Evolutionary conservation across 2,888 invertebrate genomes (phyloP).

Genomic region (Nymphalis urticae): DNA sequence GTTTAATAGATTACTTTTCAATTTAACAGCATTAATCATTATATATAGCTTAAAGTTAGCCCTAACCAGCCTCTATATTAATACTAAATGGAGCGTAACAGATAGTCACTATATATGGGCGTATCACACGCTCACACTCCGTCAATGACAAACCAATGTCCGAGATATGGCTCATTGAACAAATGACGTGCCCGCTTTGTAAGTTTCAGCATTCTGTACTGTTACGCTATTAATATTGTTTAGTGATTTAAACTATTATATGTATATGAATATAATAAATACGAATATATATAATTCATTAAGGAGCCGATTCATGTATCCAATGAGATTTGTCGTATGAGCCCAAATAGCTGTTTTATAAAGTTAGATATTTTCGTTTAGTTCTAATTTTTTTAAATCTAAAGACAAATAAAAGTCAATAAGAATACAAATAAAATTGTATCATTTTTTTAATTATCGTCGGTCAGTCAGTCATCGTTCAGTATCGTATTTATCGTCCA

Average conservation of each 20-base stretch:
- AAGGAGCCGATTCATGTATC: too few relatives aligned
- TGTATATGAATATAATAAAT: too few relatives aligned
- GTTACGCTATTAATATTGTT: slow-evolving; percentile 3
- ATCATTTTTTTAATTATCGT: too few relatives aligned
- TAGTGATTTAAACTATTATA: not conserved
- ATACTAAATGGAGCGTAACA: slow-evolving; percentile 34
- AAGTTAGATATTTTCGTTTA: too few relatives aligned
- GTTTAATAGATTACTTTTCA: not conserved
- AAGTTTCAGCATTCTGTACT: slow-evolving; percentile 7
- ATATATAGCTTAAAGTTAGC: not conserved
- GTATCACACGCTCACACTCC: slow-evolving; percentile 33
- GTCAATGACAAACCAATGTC: slow-evolving; percentile 40
- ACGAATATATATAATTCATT: not conserved
- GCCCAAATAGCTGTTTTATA: too few relatives aligned
- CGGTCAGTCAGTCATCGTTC: too few relatives aligned
- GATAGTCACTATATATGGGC: slow-evolving; percentile 33
- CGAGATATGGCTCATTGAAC: slow-evolving; percentile 30
- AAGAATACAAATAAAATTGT: too few relatives aligned
- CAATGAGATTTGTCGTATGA: too few relatives aligned
- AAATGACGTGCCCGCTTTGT: slow-evolving; percentile 26
- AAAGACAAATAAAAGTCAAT: too few relatives aligned
- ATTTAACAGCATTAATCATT: not conserved
- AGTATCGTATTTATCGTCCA: too few relatives aligned
- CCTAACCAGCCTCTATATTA: slow-evolving; percentile 10
- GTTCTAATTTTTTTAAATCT: too few relatives aligned